Evolutionary conservation across 2,797 vertebrate species (phyloP).

Genomic region (Hypotaenidia philippensis): DNA sequence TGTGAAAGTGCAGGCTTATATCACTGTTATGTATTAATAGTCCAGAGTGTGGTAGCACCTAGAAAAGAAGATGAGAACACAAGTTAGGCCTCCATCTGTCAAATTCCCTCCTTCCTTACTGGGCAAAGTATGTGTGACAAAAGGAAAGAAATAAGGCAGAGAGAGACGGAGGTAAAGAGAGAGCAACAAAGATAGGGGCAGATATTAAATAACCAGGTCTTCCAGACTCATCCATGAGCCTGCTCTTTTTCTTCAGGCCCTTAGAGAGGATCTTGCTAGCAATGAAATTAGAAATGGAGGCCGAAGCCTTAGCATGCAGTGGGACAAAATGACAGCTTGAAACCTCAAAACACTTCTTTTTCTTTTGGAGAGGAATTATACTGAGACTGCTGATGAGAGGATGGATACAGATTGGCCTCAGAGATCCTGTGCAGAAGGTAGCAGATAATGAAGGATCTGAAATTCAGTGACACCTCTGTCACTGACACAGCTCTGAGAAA

Average conservation of each 20-base stretch:
- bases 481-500: not conserved
- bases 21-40: not conserved
- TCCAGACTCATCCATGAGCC: not conserved
- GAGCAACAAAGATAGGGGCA: not conserved
- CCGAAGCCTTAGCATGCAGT: not conserved
- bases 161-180: not conserved
- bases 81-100: not conserved
- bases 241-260: not conserved
- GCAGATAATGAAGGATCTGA: not conserved
- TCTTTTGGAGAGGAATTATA: not conserved
- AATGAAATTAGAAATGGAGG: not conserved
- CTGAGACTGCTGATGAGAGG: not conserved
- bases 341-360: not conserved
- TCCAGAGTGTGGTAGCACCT: not conserved
- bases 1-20: not conserved
- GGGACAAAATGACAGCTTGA: not conserved
- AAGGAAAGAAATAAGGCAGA: not conserved
- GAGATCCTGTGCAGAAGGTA: not conserved
- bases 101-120: not conserved
- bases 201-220: not conserved
- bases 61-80: not conserved
- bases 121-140: not conserved
- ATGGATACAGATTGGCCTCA: not conserved
- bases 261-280: not conserved
- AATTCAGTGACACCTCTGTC: not conserved